These are phyloP conservation scores for Pogonus chalceus DNA, from an alignment of 1,140 invertebrate genomes.

Conservation along the genomic window DNA sequence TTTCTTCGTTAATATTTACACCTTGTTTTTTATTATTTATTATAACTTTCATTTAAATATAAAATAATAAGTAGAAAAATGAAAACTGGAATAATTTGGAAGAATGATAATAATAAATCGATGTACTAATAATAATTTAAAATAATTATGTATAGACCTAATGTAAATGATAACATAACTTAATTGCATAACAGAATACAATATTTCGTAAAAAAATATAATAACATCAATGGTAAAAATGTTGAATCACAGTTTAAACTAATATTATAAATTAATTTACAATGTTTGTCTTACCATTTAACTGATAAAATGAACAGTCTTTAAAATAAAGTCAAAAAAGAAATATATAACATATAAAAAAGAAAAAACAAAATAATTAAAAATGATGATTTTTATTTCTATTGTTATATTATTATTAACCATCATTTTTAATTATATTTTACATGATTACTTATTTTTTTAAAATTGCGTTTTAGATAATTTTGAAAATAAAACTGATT, in stretches of 20 bases:
- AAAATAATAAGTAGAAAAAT: no score
- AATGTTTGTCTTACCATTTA: neutral
- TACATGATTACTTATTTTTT: no score
- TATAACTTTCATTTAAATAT: no score
- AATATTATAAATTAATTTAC: slow-evolving; percentile 12
- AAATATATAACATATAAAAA: neutral
- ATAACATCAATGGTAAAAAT: slow-evolving; percentile 22
- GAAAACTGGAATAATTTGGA: no score
- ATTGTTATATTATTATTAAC: no score
- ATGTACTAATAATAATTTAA: slow-evolving; percentile 4
- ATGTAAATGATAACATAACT: neutral
- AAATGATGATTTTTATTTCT: no score
- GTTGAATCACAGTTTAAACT: slow-evolving; percentile 21
- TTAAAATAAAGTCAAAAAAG: neutral
- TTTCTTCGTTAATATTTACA: no score
- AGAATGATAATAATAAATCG: no score
- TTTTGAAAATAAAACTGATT: neutral
- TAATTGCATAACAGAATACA: slow-evolving; percentile 10
- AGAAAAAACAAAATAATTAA: neutral
- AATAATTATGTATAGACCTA: no score
- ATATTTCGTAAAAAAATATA: slow-evolving; percentile 13
- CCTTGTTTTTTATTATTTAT: no score
- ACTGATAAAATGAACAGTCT: neutral
- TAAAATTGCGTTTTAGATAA: neutral
- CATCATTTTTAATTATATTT: no score